Evolutionary conservation across 2,888 invertebrate genomes (phyloP).

Genomic region (Chalcis sispes): DNA sequence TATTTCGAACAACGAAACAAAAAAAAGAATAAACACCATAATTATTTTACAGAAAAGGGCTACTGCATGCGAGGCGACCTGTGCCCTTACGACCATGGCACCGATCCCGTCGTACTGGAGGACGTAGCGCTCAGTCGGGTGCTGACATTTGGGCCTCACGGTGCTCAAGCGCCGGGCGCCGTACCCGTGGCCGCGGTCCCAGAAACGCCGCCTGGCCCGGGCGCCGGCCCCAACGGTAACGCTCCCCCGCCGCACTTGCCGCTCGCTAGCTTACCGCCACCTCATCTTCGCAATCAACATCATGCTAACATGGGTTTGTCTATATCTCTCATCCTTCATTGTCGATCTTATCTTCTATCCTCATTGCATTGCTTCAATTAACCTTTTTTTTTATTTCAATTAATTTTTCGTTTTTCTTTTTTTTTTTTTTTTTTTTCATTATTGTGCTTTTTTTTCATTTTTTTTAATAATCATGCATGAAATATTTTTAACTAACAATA

Average conservation of each 20-base stretch:
- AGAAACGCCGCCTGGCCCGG: conserved; percentile 66
- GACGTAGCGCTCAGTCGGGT: conserved; percentile 83
- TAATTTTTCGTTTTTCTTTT: not conserved
- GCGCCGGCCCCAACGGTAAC: conserved; percentile 72
- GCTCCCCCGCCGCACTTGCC: conserved; percentile 74
- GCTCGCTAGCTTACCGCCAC: conserved; percentile 73
- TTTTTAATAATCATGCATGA: too few relatives aligned
- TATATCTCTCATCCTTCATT: conserved; percentile 22
- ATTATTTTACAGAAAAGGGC: conserved; percentile 84
- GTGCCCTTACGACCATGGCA: conserved; percentile 97
- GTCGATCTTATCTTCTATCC: not conserved
- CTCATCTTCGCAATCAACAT: conserved; percentile 74
- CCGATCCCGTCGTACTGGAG: conserved; percentile 96
- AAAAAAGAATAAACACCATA: not conserved
- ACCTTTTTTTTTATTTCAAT: too few relatives aligned
- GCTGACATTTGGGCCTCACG: conserved; percentile 77
- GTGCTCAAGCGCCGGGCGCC: conserved; percentile 70
- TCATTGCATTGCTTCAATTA: not conserved
- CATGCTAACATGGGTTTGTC: conserved; percentile 74
- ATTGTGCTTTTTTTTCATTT: too few relatives aligned
- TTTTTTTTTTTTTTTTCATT: too few relatives aligned
- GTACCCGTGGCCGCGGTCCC: conserved; percentile 68
- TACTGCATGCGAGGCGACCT: conserved; percentile 98
- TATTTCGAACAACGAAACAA: too few relatives aligned
- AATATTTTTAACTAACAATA: too few relatives aligned